Base-by-base conservation (phyloP, 1,140 invertebrate species). In the Listronotus bonariensis region DNA sequence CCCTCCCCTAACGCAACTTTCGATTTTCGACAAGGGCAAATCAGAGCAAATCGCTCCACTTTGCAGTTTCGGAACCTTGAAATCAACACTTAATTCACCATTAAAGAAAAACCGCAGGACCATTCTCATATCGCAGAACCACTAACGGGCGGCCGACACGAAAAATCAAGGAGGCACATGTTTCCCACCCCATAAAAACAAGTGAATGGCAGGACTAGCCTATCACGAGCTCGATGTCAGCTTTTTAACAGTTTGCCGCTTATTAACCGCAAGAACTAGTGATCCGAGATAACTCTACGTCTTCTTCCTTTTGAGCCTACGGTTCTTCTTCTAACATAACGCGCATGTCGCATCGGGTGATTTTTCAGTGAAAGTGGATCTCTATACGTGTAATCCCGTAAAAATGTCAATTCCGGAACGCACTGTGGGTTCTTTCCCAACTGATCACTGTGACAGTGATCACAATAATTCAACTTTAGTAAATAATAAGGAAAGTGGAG, bases 11-110 rank as follows among this genome's bases (percentile, higher is more conserved):
- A 53, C 20, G 51, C 9, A 53, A 51, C 58, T 61, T 61, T 51
- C 58, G 36, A 61, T 61, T 61, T 82, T 82, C 49, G 78, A 80
- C 54, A 56, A 56, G 54, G 54, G 54, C 54, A 56, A 42, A 56
- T 56, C 54, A 20, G 31, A 38, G 51, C 51, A 53, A 56, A 56
- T 56, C 40, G 54, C 54, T 53, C 26, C 45, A 48, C 45, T 48
- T 48, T 41, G 11, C 31, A 3, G 51, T 26, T 6, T 26, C 31
- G 10, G 9, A 26, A 53, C n/a, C 38, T 31, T 53, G 14, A 26
- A 53, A 53, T 20, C 18, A 26, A 11, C 45, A 48, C 45, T 48
- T 48, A 48, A 48, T 26, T 12, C 45, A 48, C 45, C 45, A 48
- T 48, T 48, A 17, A 48, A 20, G 45, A 48, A 48, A 48, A 48